Percentiles rank a stretch among this genome's conserved stretches.
Conservation (phyloP, 2,113 vertebrate species). For the Cavia porcellus region DNA sequence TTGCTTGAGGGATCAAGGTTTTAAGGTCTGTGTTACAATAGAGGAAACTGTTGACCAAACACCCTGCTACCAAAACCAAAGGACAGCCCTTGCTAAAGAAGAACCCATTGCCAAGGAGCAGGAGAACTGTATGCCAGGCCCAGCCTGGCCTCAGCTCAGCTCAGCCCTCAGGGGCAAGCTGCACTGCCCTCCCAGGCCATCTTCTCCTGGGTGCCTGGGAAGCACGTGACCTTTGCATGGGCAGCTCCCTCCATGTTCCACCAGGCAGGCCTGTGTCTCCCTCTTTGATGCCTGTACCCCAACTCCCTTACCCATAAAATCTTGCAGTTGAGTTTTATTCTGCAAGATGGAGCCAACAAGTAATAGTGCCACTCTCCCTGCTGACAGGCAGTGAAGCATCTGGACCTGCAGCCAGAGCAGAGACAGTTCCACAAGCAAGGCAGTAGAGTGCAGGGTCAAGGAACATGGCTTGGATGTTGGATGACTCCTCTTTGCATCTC, state of each 20-base stretch:
- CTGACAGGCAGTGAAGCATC: background rate
- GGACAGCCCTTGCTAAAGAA: background rate
- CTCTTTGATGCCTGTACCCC: background rate
- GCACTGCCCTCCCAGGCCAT: background rate
- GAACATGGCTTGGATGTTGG: background rate
- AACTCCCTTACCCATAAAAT: background rate
- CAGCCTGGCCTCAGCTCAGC: background rate
- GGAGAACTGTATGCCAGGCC: background rate
- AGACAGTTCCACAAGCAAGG: background rate
- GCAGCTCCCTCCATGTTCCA: background rate
- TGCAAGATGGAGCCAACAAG: background rate
- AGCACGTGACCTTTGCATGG: background rate
- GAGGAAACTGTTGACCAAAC: conserved; percentile 50
- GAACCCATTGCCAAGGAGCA: background rate
- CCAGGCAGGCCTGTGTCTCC: background rate
- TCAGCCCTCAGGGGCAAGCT: background rate
- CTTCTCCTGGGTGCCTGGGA: background rate
- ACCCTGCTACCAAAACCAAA: background rate
- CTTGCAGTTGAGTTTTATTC: background rate
- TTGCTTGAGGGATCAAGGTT: conserved; percentile 52
- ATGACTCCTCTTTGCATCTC: background rate
- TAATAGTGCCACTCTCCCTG: background rate
- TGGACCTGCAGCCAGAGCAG: background rate
- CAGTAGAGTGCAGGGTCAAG: background rate
- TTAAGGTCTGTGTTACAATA: background rate